phyloP scores from a whole-genome alignment of 2,797 vertebrate species.

The Sebastes jordani region DNA sequence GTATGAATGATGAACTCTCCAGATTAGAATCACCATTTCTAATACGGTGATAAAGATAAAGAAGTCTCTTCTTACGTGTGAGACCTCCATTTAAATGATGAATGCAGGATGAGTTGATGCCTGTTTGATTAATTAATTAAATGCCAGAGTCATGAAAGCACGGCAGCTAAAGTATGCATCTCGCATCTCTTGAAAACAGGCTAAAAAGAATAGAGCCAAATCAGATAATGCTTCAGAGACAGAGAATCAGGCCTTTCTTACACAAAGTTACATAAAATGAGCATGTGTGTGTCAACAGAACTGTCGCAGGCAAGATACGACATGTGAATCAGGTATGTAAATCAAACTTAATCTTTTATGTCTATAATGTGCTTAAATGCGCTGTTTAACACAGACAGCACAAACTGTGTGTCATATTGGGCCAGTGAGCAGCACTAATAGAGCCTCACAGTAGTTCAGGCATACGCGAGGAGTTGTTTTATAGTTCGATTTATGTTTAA shows the following conservation, averaged over 20 bases:
- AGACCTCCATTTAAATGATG: not conserved
- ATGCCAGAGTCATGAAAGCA: not conserved
- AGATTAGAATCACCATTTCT: slow-evolving; percentile 10
- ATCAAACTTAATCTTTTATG: not conserved
- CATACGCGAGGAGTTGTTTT: not conserved
- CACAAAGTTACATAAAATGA: not conserved
- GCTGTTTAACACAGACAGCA: not conserved
- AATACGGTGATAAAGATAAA: slow-evolving; percentile 31
- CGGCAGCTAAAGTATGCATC: not conserved
- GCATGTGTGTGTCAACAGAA: no score
- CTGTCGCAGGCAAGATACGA: no score
- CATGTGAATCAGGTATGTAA: not conserved
- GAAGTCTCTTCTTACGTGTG: not conserved
- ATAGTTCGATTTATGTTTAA: not conserved
- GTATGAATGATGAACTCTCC: not conserved
- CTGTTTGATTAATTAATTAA: slow-evolving; percentile 7
- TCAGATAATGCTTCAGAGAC: slow-evolving; percentile 9
- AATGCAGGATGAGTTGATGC: slow-evolving; percentile 18
- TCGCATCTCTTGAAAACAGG: no score
- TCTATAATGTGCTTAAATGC: not conserved
- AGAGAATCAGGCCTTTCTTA: not conserved
- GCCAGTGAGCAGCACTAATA: not conserved
- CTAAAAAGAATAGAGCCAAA: not conserved
- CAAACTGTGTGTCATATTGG: not conserved
- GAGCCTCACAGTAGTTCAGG: not conserved